These are phyloP conservation scores for Colaptes auratus DNA, from an alignment of 2,113 vertebrate species.

Conservation along the genomic window DNA sequence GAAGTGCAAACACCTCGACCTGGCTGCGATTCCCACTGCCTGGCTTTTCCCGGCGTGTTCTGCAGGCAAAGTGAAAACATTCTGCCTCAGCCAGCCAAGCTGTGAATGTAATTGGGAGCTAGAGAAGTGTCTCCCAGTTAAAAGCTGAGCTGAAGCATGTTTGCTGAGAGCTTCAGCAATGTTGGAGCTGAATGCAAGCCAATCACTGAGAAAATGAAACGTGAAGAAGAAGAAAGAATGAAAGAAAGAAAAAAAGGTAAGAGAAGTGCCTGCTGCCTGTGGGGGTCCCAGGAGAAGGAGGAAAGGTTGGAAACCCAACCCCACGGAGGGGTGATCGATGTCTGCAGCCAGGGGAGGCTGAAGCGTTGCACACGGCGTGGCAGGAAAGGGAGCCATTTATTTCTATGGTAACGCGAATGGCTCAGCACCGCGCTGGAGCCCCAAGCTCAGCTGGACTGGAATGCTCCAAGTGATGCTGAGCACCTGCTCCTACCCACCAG, in stretches of 20 bases:
- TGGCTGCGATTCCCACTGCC: neutral
- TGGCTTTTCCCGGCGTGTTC: neutral
- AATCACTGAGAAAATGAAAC: neutral
- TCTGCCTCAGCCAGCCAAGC: neutral
- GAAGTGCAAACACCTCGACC: neutral
- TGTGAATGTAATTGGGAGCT: neutral
- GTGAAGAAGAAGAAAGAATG: too few species aligned
- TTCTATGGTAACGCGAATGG: conserved; percentile 45
- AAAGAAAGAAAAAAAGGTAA: neutral
- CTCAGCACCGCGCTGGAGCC: neutral
- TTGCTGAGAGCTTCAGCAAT: neutral
- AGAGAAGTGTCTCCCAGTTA: neutral
- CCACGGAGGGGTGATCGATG: neutral
- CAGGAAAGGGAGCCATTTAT: conserved; percentile 19
- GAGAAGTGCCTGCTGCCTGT: neutral
- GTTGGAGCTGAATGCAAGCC: neutral
- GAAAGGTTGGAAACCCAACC: neutral
- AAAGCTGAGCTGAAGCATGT: neutral
- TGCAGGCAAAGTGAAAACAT: neutral
- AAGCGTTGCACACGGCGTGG: neutral
- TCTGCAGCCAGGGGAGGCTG: neutral
- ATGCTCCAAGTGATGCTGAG: neutral
- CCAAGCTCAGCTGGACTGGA: neutral
- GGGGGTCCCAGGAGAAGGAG: neutral
- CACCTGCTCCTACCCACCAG: neutral